Evolutionary conservation across 2,113 vertebrate species (phyloP), one percentile per base, ranked within the genome.

Genomic region (Ia io): DNA sequence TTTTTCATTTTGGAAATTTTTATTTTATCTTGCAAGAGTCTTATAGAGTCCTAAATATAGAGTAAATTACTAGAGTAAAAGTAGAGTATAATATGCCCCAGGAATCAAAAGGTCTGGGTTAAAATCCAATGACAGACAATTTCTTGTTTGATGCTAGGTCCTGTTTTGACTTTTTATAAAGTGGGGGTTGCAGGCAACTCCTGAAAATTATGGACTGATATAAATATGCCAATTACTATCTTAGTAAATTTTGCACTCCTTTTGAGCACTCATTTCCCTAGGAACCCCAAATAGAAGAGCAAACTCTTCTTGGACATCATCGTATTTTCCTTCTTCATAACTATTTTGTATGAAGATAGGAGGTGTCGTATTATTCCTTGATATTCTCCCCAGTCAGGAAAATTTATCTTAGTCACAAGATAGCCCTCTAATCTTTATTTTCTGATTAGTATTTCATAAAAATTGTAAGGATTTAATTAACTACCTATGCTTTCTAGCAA

Each of bases 391-490:
- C 6, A 59, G 20, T 53, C 35, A 71, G 13, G 20, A 91, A 74
- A 67, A 13, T 44, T 84, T 92, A 13, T 63, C 20, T 86, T 79
- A 42, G 10, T 49, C 78, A 88, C 5, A 86, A 89, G 2, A 5
- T 23, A 82, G 20, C 1, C 47, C 30, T 95, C 32, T 76, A 65
- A 76, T 3, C 30, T 35, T 56, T 83, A 28, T 20, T 79, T 93
- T 51, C 44, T 35, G 89, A 79, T 44, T 16, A 91, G 23, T 61
- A 91, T 74, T 79, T 40, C 6, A 84, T 80, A 91, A 80, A 93
- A 11, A 49, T 47, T n/a, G 67, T 83, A 94, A 94, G 10, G n/a
- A 93, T 47, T 83, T 78, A 91, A 79, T 76, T 42, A 91, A 89
- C 49, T 91, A 18, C n/a, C 22, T 87, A 30, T 74, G 40, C 1